Conservation (phyloP, 2,888 invertebrate species). For the Cephus pulcher region DNA sequence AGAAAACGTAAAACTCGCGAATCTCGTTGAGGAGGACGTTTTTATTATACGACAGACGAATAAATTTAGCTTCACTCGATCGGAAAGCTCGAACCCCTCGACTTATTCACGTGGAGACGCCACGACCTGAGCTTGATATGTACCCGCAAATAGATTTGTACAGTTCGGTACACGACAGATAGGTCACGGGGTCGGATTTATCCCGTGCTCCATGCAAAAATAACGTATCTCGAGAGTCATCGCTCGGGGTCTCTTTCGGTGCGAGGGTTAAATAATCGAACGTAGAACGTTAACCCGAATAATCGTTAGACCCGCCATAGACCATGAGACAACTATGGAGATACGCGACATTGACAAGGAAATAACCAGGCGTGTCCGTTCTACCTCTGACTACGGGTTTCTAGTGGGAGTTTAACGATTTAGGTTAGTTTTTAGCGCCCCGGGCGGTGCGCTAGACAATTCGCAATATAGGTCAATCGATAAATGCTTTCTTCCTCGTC, state of each 20-base stretch:
- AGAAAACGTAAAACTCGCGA: no score
- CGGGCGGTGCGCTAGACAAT: conserved; percentile 11
- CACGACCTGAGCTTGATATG: conserved; percentile 5
- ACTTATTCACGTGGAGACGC: conserved; percentile 5
- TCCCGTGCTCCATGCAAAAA: conserved; percentile 37
- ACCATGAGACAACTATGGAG: not conserved
- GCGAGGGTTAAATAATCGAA: no score
- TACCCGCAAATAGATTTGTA: conserved; percentile 12
- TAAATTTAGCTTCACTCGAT: conserved; percentile 15
- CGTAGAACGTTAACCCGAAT: not conserved
- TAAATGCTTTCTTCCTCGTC: conserved; percentile 52
- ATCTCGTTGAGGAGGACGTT: not conserved
- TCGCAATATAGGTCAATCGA: conserved; percentile 55
- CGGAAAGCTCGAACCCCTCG: not conserved
- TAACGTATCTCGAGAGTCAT: conserved; percentile 24
- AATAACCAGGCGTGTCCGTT: not conserved
- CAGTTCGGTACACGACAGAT: conserved; percentile 49
- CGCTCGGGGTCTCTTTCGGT: not conserved
- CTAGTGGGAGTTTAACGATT: conserved; percentile 20
- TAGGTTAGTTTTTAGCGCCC: conserved; percentile 48
- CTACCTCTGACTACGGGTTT: not conserved
- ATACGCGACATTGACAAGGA: not conserved
- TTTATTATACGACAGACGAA: conserved; percentile 46
- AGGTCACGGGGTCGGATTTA: conserved; percentile 52
- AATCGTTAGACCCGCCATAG: no score